Conservation (phyloP, 2,888 invertebrate species). For the Caenorhabditis auriculariae region DNA sequence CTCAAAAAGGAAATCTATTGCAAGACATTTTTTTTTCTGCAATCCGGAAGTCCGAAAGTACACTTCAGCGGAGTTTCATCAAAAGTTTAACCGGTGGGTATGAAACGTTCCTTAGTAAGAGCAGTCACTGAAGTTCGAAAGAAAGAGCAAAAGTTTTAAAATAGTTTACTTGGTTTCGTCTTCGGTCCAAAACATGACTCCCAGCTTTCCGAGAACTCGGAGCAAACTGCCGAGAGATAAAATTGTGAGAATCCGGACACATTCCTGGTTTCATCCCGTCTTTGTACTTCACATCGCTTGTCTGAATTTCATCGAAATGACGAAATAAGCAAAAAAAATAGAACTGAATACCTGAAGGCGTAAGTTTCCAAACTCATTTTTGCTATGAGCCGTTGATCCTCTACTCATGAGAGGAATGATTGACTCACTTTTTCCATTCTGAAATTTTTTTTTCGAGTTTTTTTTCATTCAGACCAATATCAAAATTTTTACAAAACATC, state of each 20-base stretch:
- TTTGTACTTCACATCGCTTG: conserved; percentile 44
- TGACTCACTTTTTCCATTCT: conserved; percentile 30
- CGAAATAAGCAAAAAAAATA: background rate
- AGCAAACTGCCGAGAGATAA: conserved; percentile 54
- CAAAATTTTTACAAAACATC: too few relatives aligned
- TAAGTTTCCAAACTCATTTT: conserved; percentile 40
- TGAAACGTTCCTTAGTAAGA: too few relatives aligned
- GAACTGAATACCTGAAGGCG: conserved; percentile 47
- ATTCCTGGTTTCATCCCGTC: conserved; percentile 44
- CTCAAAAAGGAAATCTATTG: too few relatives aligned
- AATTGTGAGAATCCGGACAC: conserved; percentile 46
- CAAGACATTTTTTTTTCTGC: too few relatives aligned
- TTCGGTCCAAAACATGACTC: conserved; percentile 48
- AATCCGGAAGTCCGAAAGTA: too few relatives aligned
- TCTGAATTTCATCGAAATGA: too few relatives aligned
- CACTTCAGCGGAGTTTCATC: too few relatives aligned
- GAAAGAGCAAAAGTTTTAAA: background rate
- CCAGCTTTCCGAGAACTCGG: conserved; percentile 51
- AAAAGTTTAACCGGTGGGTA: too few relatives aligned
- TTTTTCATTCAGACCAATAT: background rate
- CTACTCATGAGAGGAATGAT: conserved; percentile 39
- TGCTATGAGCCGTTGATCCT: conserved; percentile 29
- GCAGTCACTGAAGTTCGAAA: too few relatives aligned
- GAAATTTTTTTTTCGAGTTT: background rate
- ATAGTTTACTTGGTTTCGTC: conserved; percentile 22